Percentiles rank a stretch among this genome's conserved stretches.
Conservation (phyloP, 2,797 vertebrate genomes). For the Buceros bicornis region DNA sequence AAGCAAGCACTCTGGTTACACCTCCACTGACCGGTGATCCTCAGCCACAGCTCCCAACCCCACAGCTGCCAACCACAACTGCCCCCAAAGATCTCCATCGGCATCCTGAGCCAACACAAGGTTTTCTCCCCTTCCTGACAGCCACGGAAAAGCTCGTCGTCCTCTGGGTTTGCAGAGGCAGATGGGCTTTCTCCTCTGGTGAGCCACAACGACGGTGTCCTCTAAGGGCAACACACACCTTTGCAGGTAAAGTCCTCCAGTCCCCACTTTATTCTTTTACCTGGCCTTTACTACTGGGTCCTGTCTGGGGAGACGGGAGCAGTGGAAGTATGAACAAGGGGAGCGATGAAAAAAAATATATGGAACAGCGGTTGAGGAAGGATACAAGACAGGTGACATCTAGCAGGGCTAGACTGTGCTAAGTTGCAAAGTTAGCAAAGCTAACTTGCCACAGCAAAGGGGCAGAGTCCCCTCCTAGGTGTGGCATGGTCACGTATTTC, state of each 20-base stretch:
- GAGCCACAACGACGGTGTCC: neutral
- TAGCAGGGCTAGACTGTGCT: neutral
- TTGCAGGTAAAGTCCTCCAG: neutral
- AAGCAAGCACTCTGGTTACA: neutral
- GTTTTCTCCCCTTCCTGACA: neutral
- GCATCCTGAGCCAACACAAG: neutral
- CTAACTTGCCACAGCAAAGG: neutral
- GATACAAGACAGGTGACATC: neutral
- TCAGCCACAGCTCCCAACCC: neutral
- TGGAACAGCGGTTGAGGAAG: neutral
- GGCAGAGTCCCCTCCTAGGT: rapidly evolving
- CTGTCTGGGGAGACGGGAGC: neutral
- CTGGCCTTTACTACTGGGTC: neutral
- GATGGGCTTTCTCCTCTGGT: neutral
- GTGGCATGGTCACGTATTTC: neutral
- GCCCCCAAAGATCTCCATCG: neutral
- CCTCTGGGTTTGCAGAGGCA: neutral
- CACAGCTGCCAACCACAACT: neutral
- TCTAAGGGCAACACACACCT: neutral
- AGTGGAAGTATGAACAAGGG: neutral
- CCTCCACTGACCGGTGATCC: neutral
- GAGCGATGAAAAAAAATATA: neutral
- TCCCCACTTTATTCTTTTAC: neutral
- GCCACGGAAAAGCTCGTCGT: neutral
- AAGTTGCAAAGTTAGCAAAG: neutral